phyloP scores from a whole-genome alignment of 2,888 invertebrate species.

The Pseudococcus longispinus region DNA sequence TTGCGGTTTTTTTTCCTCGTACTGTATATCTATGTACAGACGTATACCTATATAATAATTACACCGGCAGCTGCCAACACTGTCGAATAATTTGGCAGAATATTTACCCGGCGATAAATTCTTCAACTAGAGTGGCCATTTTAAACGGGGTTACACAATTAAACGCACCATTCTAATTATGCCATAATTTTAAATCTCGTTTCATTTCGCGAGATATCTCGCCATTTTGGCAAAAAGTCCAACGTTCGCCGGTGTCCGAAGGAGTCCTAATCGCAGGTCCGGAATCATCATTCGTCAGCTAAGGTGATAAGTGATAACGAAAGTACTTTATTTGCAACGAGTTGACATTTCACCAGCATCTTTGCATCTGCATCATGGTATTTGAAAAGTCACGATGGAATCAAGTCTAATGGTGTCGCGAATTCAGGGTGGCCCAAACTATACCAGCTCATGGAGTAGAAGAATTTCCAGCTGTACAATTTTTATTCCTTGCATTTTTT shows the following conservation, averaged over 20 bases:
- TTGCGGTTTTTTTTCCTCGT: neutral
- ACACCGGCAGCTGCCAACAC: neutral
- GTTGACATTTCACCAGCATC: too few species aligned
- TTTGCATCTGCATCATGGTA: too few species aligned
- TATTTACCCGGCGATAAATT: neutral
- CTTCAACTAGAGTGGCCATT: neutral
- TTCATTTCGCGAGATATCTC: neutral
- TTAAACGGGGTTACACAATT: neutral
- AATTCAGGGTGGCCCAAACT: too few species aligned
- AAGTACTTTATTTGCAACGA: too few species aligned
- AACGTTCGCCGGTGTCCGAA: neutral
- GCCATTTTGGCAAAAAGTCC: neutral
- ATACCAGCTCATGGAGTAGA: too few species aligned
- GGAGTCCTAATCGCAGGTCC: neutral
- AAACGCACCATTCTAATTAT: neutral
- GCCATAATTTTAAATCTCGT: neutral
- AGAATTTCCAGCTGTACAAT: too few species aligned
- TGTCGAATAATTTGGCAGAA: conserved; percentile 11
- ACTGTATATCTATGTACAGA: neutral
- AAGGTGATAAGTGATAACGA: too few species aligned
- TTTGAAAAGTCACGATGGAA: too few species aligned
- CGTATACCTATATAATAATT: neutral
- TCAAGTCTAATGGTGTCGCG: too few species aligned
- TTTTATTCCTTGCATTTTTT: too few species aligned
- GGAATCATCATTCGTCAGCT: neutral